These are phyloP conservation scores for Metacarcinus magister DNA, from an alignment of 2,888 invertebrate species.

Conservation along the genomic window DNA sequence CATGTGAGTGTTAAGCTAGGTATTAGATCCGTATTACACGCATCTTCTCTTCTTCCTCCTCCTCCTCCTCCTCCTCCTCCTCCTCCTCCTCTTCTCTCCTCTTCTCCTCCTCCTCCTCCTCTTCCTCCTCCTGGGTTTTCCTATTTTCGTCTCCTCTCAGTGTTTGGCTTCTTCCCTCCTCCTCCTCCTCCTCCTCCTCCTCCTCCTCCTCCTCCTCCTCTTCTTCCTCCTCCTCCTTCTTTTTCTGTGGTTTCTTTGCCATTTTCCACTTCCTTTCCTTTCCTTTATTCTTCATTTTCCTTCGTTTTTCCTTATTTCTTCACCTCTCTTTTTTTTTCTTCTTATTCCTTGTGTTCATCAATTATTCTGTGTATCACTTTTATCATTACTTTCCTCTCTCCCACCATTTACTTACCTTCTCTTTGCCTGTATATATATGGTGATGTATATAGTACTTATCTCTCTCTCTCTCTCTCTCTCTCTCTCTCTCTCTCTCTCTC, in stretches of 20 bases:
- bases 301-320: neutral
- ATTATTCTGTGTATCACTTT: neutral
- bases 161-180: slow-evolving; percentile 37
- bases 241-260: too few relatives aligned
- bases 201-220: neutral
- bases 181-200: slow-evolving; percentile 30
- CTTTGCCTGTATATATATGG: neutral
- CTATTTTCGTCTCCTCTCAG: slow-evolving; percentile 34
- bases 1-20: slow-evolving; percentile 21
- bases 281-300: neutral
- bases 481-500: slow-evolving; percentile 1
- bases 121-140: slow-evolving; percentile 20
- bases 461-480: neutral
- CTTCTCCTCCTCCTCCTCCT: neutral
- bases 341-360: too few relatives aligned
- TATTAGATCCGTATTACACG: slow-evolving; percentile 33
- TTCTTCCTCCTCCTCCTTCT: neutral
- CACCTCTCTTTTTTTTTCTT: neutral
- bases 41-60: neutral
- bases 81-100: neutral
- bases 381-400: neutral
- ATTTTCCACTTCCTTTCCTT: neutral
- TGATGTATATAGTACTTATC: neutral
- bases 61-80: slow-evolving; percentile 42
- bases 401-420: neutral